A percentile compares a stretch with the other conserved stretches of the same genome.
These are phyloP conservation scores for Brachyrhaphis roseni DNA, from an alignment of 2,797 vertebrate species.

Conservation along the genomic window DNA sequence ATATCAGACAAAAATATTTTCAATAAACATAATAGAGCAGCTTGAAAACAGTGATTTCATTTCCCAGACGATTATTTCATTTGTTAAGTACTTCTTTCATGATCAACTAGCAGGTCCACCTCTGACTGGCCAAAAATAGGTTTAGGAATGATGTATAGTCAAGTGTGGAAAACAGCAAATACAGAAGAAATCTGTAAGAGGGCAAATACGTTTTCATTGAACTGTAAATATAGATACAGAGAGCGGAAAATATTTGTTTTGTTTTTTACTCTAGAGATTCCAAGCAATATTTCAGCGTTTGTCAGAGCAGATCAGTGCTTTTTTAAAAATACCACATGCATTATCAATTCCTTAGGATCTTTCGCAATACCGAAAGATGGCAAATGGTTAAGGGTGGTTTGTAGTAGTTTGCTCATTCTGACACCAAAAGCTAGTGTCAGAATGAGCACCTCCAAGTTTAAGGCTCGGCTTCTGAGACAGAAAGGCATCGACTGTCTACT, in stretches of 20 bases:
- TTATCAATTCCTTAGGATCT: not conserved
- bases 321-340: not conserved
- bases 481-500: not conserved
- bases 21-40: not conserved
- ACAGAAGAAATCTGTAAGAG: not conserved
- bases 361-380: not conserved
- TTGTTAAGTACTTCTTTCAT: not conserved
- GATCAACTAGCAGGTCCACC: not conserved
- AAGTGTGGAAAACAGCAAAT: not conserved
- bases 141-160: not conserved
- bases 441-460: conserved; percentile 3
- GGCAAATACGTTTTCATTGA: not conserved
- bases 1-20: not conserved
- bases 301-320: not conserved
- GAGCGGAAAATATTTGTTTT: not conserved
- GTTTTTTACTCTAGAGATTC: not conserved
- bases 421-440: not conserved
- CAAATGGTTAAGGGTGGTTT: not conserved
- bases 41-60: not conserved
- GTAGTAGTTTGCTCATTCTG: too few relatives aligned
- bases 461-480: not conserved
- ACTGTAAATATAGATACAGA: not conserved
- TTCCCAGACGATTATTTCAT: not conserved
- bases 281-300: not conserved
- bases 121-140: not conserved